phyloP scores from a whole-genome alignment of 2,888 invertebrate genomes.

The Eristalis tenax region DNA sequence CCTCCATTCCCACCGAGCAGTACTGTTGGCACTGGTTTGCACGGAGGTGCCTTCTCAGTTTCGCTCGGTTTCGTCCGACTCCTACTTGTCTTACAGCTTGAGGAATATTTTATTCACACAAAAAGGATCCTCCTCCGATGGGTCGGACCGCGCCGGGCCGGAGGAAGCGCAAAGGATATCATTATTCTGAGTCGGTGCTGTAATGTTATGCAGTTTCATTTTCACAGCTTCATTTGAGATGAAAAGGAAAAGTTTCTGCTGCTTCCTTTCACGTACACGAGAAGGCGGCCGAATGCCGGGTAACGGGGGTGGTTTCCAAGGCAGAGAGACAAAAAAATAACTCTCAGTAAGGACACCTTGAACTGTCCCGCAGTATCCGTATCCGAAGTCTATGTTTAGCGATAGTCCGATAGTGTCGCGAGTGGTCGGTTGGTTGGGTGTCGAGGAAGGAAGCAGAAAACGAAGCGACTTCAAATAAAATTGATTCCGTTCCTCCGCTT shows the following conservation, averaged over 20 bases:
- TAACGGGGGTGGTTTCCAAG: not conserved
- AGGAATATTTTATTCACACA: slow-evolving; percentile 34
- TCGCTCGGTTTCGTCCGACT: slow-evolving; percentile 2
- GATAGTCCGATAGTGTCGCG: not conserved
- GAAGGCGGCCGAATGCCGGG: not conserved
- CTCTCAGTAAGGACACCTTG: not conserved
- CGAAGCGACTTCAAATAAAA: slow-evolving; percentile 9
- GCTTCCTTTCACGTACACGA: slow-evolving; percentile 1
- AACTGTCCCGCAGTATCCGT: not conserved
- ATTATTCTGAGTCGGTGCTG: slow-evolving; percentile 54
- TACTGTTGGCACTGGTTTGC: not conserved
- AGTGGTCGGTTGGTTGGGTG: not conserved
- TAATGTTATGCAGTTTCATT: slow-evolving; percentile 62
- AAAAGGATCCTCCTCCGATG: slow-evolving; percentile 18
- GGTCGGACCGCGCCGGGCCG: not conserved
- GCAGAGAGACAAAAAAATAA: not conserved
- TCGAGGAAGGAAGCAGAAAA: slow-evolving; percentile 9
- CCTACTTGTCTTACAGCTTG: slow-evolving; percentile 4
- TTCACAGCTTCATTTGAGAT: slow-evolving; percentile 55
- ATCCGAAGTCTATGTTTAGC: not conserved
- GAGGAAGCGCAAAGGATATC: slow-evolving; percentile 46
- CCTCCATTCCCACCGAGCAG: too few relatives aligned
- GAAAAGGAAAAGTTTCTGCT: slow-evolving; percentile 30
- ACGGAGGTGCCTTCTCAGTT: not conserved
- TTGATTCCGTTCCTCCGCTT: slow-evolving; percentile 9